Base-by-base conservation (phyloP, 2,888 invertebrate genomes). In the Orthosia gothica region DNA sequence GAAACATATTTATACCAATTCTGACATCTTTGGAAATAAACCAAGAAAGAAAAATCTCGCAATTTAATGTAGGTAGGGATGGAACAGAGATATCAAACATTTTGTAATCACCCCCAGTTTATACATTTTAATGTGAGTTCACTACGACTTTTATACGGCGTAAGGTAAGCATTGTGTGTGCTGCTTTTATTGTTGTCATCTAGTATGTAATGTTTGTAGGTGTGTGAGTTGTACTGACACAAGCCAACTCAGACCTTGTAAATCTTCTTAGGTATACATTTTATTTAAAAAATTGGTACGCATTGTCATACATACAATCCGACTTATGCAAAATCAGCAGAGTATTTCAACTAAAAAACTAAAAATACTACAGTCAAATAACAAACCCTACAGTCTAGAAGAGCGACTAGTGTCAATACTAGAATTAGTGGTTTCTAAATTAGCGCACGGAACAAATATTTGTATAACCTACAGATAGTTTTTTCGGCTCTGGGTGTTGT, bases 41-140 rank as follows among this genome's bases (percentile, higher is more conserved):
- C 71, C 73, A 52, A 70, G 45, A 47, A 58, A 58, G 32, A 32
- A 18, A 58, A 16, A 26, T 49, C 5, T 32, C 2, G 12, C 3
- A 54, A 9, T 9, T 11, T 16, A 11, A 23, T 49, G 15, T 40
- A 78, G 59, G 57, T 20, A n/a, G n/a, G 11, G 18, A 52, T 2
- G 15, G 15, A 18, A 55, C 58, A 55, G 13, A 26, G 40, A 52
- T 11, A 75, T 47, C 54, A 49, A 47, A 61, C 54, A 59, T 64
- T 75, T 77, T 75, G 1, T 55, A 32, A 65, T n/a, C 16, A 50
- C 23, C 23, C 54, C 12, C 45, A 61, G 26, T 81, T 80, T 65
- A 55, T 81, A 59, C 57, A 61, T 77, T 81, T 81, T 81, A 81
- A 81, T 81, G 54, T 15, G 55, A 75, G 50, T 81, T 77, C 9